Conservation (phyloP, 2,888 invertebrate genomes). For the Metalampra italica region DNA sequence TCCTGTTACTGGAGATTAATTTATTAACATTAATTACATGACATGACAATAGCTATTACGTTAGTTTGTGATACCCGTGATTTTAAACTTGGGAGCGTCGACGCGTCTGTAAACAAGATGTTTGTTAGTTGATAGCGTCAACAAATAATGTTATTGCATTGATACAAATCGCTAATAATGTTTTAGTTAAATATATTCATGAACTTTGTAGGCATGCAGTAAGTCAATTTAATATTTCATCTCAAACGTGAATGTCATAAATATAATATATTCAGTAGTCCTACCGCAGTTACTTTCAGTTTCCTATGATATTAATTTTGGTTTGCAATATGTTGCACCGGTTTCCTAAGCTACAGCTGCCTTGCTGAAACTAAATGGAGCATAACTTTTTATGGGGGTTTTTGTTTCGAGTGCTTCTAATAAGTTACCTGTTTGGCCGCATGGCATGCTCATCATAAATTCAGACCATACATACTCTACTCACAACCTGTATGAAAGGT, state of each 20-base stretch:
- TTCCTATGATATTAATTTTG: slow-evolving; percentile 58
- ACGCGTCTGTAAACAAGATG: not conserved
- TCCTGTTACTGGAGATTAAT: slow-evolving; percentile 75
- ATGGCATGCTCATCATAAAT: slow-evolving; percentile 7
- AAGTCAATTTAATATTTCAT: no score
- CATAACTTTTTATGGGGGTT: slow-evolving; percentile 67
- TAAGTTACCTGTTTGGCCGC: slow-evolving; percentile 24
- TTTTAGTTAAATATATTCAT: not conserved
- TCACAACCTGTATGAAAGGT: not conserved
- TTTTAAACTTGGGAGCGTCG: slow-evolving; percentile 2
- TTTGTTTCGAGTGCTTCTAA: slow-evolving; percentile 50
- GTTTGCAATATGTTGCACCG: slow-evolving; percentile 68
- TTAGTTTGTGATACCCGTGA: slow-evolving; percentile 23
- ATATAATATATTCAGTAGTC: no score
- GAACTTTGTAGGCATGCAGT: no score
- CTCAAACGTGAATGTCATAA: no score
- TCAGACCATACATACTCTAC: slow-evolving; percentile 4
- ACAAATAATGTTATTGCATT: not conserved
- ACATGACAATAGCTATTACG: slow-evolving; percentile 57
- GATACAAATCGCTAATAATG: not conserved
- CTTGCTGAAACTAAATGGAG: slow-evolving; percentile 60
- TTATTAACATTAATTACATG: slow-evolving; percentile 76
- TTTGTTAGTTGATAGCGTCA: not conserved
- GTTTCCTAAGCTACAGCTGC: slow-evolving; percentile 60
- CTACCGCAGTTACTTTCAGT: slow-evolving; percentile 4